Evolutionary conservation across 2,888 invertebrate species (phyloP).

Genomic region (Drosophila sordidula): DNA sequence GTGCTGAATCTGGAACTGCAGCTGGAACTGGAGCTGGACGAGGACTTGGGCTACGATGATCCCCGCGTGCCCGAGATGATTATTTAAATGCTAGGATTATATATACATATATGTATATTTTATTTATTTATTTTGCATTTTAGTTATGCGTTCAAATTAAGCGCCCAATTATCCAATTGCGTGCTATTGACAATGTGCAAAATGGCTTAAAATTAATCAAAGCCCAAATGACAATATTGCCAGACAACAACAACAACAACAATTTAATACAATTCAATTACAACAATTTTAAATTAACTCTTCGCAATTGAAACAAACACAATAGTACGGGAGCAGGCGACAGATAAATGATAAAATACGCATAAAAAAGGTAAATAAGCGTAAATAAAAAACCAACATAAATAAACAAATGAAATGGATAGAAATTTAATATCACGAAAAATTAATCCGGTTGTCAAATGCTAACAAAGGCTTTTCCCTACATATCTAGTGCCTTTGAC

Average conservation of each 20-base stretch:
- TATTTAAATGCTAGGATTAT: conserved; percentile 28
- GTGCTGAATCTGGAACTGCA: conserved; percentile 19
- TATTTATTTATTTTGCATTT: conserved; percentile 19
- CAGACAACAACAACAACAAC: conserved; percentile 18
- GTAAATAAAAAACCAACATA: conserved; percentile 27
- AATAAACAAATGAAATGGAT: conserved; percentile 47
- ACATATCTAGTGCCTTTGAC: conserved; percentile 18
- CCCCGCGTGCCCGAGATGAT: conserved; percentile 64
- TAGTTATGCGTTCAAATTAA: conserved; percentile 32
- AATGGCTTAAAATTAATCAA: conserved; percentile 50
- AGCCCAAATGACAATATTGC: conserved; percentile 42
- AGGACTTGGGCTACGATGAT: conserved; percentile 58
- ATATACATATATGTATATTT: not conserved
- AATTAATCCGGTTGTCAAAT: conserved; percentile 51
- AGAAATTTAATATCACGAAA: conserved; percentile 51
- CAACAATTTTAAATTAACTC: conserved; percentile 74
- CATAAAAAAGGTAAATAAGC: conserved; percentile 9
- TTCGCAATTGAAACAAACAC: conserved; percentile 55
- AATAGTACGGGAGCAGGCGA: not conserved
- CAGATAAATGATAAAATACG: conserved; percentile 16
- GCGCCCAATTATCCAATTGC: conserved; percentile 31
- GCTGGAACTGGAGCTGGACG: conserved; percentile 6
- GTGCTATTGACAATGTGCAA: conserved; percentile 30
- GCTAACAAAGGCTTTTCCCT: conserved; percentile 27
- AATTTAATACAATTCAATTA: conserved; percentile 59